Evolutionary conservation across 2,888 invertebrate species (phyloP), one percentile per base, ranked within the genome.

Genomic region (Cyrtodaria siliqua): DNA sequence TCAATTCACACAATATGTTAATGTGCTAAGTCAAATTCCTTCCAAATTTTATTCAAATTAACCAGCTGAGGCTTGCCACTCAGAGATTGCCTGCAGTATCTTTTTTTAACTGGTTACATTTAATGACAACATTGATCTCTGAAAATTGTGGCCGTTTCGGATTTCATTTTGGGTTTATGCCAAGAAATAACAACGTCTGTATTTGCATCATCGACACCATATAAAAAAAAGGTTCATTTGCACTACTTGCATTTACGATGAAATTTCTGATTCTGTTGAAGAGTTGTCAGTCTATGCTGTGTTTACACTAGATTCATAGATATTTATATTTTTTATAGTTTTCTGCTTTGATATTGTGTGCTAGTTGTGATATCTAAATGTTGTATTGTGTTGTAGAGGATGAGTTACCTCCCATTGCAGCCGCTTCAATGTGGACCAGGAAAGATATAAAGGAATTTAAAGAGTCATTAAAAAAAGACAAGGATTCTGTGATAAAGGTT

Each of bases 341-440:
- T 38, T 16, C 8, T 38, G 40, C 40, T 38, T 38, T 38, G 12
- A 53, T 53, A 24, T 24, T 53, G n/a, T 56, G 33, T 57, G 38
- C n/a, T 23, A 38, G n/a, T n/a, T n/a, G n/a, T n/a, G n/a, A n/a
- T 38, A 20, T 40, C 16, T n/a, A 12, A 38, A 40, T 64, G 62
- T 69, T 69, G 69, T 69, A 23, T 24, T 38, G 40, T 38, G 40
- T 72, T 57, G 18, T 55, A 66, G 66, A 66, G 16, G 90, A 90
- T 84, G 89, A 89, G 40, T 85, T 90, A 55, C 91, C 91, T 57
- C 89, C 90, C 61, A 84, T 92, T 73, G 91, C 92, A 20, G 87
- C 94, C 2, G 97, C 99, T 0, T 97, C 97, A 77, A 98, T 99
- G 96, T 99, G 99, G 99, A 99, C 98, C 0, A 95, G 97, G 42